Conservation (phyloP, 2,113 vertebrate genomes). For the Grantiella picta region DNA sequence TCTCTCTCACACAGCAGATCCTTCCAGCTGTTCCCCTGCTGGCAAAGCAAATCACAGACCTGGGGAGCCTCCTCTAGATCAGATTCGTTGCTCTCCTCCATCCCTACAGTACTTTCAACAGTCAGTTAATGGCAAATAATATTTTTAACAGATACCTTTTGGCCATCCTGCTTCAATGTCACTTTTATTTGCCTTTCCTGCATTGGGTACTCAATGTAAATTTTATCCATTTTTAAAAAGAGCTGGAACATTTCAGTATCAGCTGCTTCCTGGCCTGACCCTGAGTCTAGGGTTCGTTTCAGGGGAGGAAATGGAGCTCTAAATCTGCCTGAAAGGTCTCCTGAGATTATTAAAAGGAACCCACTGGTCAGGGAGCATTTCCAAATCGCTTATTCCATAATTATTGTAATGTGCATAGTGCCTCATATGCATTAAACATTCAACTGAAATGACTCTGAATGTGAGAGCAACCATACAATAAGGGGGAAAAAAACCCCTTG, state of each 20-base stretch:
- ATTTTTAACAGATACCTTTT: background rate
- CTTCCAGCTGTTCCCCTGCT: background rate
- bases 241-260: background rate
- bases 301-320: background rate
- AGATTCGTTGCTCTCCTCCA: background rate
- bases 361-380: background rate
- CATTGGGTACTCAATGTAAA: background rate
- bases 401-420: constrained; percentile 51
- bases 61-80: background rate
- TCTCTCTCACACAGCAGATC: too few relatives aligned
- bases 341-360: background rate
- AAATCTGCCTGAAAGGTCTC: background rate
- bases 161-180: background rate
- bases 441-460: background rate
- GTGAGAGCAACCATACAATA: background rate
- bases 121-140: background rate
- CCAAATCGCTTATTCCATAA: constrained; percentile 48
- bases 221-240: background rate
- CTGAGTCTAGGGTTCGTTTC: background rate
- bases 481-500: constrained; percentile 58
- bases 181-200: background rate
- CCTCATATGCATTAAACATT: background rate
- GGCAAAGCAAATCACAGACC: rapidly evolving
- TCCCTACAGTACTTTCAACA: background rate
- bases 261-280: background rate